Evolutionary conservation across 2,888 invertebrate species (phyloP).

Genomic region (Rhagonycha fulva): DNA sequence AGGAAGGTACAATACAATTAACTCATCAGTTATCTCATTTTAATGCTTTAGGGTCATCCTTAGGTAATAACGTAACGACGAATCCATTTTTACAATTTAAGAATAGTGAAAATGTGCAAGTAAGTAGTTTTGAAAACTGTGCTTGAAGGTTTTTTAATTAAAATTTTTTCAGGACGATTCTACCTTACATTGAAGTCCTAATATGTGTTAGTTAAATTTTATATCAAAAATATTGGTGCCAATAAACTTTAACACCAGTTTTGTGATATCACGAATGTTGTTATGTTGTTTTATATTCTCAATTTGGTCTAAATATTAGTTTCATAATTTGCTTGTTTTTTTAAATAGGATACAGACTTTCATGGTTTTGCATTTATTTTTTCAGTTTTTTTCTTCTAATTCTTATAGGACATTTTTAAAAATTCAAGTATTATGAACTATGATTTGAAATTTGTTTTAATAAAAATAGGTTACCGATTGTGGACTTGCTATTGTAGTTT

Average conservation of each 20-base stretch:
- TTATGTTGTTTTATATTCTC: neutral
- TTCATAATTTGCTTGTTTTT: neutral
- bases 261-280: constrained; percentile 26
- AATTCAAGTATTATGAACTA: neutral
- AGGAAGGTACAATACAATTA: constrained; percentile 77
- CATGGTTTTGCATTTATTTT: neutral
- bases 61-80: constrained; percentile 26
- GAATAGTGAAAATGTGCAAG: constrained; percentile 27
- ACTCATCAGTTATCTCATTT: constrained; percentile 76
- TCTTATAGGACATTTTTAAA: neutral
- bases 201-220: constrained; percentile 38
- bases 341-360: neutral
- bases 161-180: constrained; percentile 28
- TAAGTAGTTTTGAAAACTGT: constrained; percentile 1
- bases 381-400: neutral
- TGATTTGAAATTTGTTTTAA: neutral
- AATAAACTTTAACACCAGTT: constrained; percentile 32
- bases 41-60: constrained; percentile 56
- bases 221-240: constrained; percentile 28
- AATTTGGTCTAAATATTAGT: neutral
- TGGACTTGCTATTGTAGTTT: neutral
- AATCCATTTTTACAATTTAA: constrained; percentile 37
- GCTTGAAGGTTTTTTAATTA: neutral
- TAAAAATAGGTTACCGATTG: neutral
- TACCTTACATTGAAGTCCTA: constrained; percentile 34